A percentile compares a stretch with the other conserved stretches of the same genome.
Evolutionary conservation across 2,888 invertebrate genomes (phyloP).

Genomic region (Cerastis leucographa): DNA sequence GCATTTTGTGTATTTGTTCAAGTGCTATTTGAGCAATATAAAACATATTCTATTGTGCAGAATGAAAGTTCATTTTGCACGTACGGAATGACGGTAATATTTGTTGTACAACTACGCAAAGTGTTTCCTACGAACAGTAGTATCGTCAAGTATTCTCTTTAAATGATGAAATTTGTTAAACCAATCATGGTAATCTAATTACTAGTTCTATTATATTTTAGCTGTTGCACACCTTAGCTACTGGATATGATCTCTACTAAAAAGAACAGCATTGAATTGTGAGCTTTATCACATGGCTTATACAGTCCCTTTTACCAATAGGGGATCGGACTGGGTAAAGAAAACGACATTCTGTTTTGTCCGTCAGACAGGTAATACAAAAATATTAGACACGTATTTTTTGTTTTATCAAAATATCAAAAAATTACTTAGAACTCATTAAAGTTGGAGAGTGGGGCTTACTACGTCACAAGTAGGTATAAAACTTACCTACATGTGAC

Average conservation of each 20-base stretch:
- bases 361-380: no score
- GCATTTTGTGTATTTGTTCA: not conserved
- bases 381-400: no score
- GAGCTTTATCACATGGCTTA: not conserved
- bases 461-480: no score
- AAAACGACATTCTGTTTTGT: no score
- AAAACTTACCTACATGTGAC: no score
- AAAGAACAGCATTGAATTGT: constrained; percentile 16
- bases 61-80: constrained; percentile 6
- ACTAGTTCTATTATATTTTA: constrained; percentile 34
- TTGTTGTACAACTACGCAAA: constrained; percentile 13
- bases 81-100: not conserved
- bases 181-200: constrained; percentile 49
- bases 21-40: not conserved
- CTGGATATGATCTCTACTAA: not conserved
- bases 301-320: not conserved
- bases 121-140: not conserved
- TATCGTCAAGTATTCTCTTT: constrained; percentile 33
- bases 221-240: not conserved
- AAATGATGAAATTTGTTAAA: constrained; percentile 47
- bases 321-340: no score
- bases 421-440: no score
- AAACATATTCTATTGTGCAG: not conserved
- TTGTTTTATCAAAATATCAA: no score
- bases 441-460: no score